phyloP scores from a whole-genome alignment of 2,797 vertebrate species.

The Salmo trutta region DNA sequence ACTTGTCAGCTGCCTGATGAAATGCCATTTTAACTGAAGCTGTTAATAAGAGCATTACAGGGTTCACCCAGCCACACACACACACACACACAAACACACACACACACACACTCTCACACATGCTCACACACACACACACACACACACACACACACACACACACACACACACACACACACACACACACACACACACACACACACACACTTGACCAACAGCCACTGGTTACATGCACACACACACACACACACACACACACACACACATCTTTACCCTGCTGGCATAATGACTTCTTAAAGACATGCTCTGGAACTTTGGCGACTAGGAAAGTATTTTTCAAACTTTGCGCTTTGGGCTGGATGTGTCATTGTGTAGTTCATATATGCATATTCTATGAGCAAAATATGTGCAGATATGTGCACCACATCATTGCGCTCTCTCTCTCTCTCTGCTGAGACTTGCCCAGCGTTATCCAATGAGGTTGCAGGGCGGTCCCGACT shows the following conservation, averaged over 20 bases:
- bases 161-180: neutral
- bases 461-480: no score
- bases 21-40: conserved; percentile 86
- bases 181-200: neutral
- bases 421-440: no score
- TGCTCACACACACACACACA: neutral
- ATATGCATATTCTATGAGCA: conserved; percentile 74
- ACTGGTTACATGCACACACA: neutral
- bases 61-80: conserved; percentile 53
- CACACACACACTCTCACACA: neutral
- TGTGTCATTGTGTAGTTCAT: conserved; percentile 66
- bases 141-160: neutral
- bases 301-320: no score
- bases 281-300: no score
- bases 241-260: neutral
- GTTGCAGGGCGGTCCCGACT: no score
- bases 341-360: conserved; percentile 4
- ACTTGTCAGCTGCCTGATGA: conserved; percentile 88
- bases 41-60: conserved; percentile 83
- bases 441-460: no score
- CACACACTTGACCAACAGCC: neutral
- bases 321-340: no score
- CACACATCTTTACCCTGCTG: neutral
- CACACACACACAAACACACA: neutral
- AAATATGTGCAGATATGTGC: conserved; percentile 40